A percentile compares a stretch with the other conserved stretches of the same genome.
Evolutionary conservation across 2,113 vertebrate genomes (phyloP).

Genomic region (Microtus ochrogaster): DNA sequence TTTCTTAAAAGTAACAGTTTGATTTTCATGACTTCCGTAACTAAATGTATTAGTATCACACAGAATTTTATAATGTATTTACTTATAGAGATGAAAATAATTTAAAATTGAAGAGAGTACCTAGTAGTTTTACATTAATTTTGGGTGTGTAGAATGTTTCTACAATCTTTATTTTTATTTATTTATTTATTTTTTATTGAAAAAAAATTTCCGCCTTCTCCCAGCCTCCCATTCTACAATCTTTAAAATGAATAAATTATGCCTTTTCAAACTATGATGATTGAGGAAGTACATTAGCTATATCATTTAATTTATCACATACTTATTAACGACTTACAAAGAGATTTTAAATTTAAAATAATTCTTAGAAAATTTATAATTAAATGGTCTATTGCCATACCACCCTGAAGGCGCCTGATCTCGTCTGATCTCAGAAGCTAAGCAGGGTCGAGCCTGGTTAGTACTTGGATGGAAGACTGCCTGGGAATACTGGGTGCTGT

Average conservation of each 20-base stretch:
- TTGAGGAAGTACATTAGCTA: not conserved
- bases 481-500: too few species aligned
- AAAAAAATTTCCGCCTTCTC: too few species aligned
- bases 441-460: too few species aligned
- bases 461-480: too few species aligned
- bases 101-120: not conserved
- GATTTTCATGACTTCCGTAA: not conserved
- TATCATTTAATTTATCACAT: not conserved
- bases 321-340: not conserved
- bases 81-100: conserved; percentile 14
- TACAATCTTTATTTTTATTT: not conserved
- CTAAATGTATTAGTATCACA: not conserved
- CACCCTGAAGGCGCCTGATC: too few species aligned
- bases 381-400: not conserved
- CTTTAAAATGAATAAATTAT: conserved; percentile 7
- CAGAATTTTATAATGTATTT: not conserved
- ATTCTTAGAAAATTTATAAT: not conserved
- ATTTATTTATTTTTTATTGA: too few species aligned
- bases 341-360: not conserved
- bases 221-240: not conserved
- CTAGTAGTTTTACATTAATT: not conserved
- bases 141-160: not conserved
- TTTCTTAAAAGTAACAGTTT: not conserved
- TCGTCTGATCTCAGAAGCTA: too few species aligned
- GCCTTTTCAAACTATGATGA: not conserved